A percentile compares a stretch with the other conserved stretches of the same genome.
Conservation (phyloP, 2,113 vertebrate species). For the Tyto alba region DNA sequence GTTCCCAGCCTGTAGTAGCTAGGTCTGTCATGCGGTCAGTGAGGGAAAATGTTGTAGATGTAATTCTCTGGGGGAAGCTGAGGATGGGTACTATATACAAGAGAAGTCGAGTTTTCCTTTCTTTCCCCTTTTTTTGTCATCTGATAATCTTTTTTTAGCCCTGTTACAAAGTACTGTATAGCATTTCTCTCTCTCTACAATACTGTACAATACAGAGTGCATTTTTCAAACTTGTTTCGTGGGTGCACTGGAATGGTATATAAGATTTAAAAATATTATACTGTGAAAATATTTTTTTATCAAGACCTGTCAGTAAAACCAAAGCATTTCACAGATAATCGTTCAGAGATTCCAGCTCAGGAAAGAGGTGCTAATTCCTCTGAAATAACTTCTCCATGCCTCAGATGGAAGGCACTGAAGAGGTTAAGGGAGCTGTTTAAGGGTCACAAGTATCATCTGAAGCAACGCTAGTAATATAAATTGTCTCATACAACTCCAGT, state of each 20-base stretch:
- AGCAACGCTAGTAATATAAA: not conserved
- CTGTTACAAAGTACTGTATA: not conserved
- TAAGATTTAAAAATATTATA: not conserved
- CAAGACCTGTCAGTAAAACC: not conserved
- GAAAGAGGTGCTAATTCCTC: not conserved
- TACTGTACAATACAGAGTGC: not conserved
- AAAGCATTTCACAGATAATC: not conserved
- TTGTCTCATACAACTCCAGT: not conserved
- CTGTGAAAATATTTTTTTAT: not conserved
- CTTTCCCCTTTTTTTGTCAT: not conserved
- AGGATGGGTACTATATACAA: not conserved
- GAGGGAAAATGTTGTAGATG: not conserved
- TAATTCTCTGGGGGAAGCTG: not conserved
- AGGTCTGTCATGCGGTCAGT: not conserved
- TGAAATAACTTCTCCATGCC: not conserved
- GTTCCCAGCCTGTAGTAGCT: not conserved
- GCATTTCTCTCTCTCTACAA: not conserved
- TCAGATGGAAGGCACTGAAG: not conserved
- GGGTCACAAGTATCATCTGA: not conserved
- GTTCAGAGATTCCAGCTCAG: not conserved
- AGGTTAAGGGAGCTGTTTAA: not conserved
- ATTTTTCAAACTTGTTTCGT: not conserved
- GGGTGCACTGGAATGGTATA: not conserved
- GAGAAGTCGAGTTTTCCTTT: not conserved
- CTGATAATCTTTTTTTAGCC: not conserved